Evolutionary conservation across 2,797 vertebrate species (phyloP).

Genomic region (Naso thynnoides): DNA sequence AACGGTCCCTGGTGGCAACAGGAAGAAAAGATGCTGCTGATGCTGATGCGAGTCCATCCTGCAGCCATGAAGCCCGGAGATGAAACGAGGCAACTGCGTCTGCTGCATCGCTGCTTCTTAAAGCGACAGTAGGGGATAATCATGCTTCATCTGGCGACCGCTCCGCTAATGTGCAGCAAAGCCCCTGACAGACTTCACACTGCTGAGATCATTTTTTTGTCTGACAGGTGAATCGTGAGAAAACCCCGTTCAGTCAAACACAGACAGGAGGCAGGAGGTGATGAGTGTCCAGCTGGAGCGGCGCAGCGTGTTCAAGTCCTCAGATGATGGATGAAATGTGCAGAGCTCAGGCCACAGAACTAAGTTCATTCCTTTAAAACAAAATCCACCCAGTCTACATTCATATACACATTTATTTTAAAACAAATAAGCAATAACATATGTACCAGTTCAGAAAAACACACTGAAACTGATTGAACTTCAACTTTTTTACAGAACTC

Average conservation of each 20-base stretch:
- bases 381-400: background rate
- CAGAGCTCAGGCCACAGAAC: background rate
- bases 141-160: background rate
- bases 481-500: background rate
- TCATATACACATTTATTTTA: slow-evolving; percentile 11
- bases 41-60: slow-evolving; percentile 74
- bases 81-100: slow-evolving; percentile 75
- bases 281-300: background rate
- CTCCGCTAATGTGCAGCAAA: too few relatives aligned
- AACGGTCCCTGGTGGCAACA: slow-evolving; percentile 58
- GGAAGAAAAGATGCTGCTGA: slow-evolving; percentile 52
- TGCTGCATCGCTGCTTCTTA: slow-evolving; percentile 80
- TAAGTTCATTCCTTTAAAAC: background rate
- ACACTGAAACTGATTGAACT: background rate
- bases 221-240: background rate
- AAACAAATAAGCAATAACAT: background rate
- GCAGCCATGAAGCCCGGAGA: slow-evolving; percentile 74
- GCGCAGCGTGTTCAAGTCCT: slow-evolving; percentile 2
- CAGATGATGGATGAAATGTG: slow-evolving; percentile 17
- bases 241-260: background rate
- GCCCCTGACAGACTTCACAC: too few relatives aligned
- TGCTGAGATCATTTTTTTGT: too few relatives aligned
- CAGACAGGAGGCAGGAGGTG: background rate
- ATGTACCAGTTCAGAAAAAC: slow-evolving; percentile 8
- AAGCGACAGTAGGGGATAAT: slow-evolving; percentile 72